A percentile compares a stretch with the other conserved stretches of the same genome.
Evolutionary conservation across 2,888 invertebrate species (phyloP).

Genomic region (Athripsodes cinereus): DNA sequence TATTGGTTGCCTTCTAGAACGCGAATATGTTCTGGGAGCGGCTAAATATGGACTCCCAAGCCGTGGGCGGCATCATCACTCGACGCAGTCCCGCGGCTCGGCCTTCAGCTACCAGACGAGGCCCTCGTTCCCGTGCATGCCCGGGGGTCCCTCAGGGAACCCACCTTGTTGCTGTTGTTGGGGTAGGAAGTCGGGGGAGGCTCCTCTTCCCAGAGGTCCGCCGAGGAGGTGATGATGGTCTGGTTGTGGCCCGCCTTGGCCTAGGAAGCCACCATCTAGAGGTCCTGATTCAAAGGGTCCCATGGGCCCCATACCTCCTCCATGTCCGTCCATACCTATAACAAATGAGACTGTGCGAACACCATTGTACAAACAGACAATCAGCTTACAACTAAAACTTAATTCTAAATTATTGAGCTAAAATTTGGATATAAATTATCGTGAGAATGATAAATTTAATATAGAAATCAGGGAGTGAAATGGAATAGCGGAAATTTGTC

Average conservation of each 20-base stretch:
- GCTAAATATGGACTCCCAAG: slow-evolving; percentile 11
- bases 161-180: slow-evolving; percentile 17
- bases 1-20: slow-evolving; percentile 8
- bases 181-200: slow-evolving; percentile 67
- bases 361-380: too few relatives aligned
- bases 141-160: slow-evolving; percentile 46
- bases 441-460: too few relatives aligned
- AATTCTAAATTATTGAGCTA: too few relatives aligned
- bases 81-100: slow-evolving; percentile 54
- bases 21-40: slow-evolving; percentile 8
- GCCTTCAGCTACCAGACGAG: slow-evolving; percentile 54
- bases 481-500: too few relatives aligned
- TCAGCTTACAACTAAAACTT: too few relatives aligned
- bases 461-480: too few relatives aligned
- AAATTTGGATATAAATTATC: too few relatives aligned
- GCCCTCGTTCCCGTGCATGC: slow-evolving; percentile 46
- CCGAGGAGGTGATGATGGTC: slow-evolving; percentile 48
- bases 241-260: slow-evolving; percentile 38
- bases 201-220: slow-evolving; percentile 31
- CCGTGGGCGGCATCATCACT: slow-evolving; percentile 38
- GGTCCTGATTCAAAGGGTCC: slow-evolving; percentile 55
- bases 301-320: slow-evolving; percentile 59
- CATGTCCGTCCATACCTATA: slow-evolving; percentile 67
- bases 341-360: slow-evolving; percentile 24
- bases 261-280: slow-evolving; percentile 41